Conservation (phyloP, 1,140 invertebrate species). For the Probaryconus sp. region DNA sequence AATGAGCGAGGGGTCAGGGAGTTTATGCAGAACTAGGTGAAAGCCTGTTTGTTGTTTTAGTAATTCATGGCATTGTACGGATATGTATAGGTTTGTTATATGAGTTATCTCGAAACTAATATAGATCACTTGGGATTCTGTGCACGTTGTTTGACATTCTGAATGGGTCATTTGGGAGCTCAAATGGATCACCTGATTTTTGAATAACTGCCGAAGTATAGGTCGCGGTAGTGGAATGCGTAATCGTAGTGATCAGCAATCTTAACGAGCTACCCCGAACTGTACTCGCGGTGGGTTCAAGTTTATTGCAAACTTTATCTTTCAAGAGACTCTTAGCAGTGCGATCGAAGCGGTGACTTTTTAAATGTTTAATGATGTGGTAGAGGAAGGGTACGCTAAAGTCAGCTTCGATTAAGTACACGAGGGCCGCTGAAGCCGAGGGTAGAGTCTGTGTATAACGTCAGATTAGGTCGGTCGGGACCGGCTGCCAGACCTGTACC, state of each 20-base stretch:
- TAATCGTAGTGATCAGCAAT: no score
- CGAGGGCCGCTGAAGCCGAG: conserved; percentile 17
- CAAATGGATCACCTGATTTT: conserved; percentile 47
- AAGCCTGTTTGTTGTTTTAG: conserved; percentile 15
- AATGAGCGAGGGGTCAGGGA: no score
- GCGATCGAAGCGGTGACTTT: conserved; percentile 25
- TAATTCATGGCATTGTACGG: conserved; percentile 23
- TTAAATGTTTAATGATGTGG: conserved; percentile 41
- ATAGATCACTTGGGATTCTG: conserved; percentile 26
- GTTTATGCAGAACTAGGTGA: conserved; percentile 4
- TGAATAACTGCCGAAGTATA: conserved; percentile 11
- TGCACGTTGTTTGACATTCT: conserved; percentile 27
- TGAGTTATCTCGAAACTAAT: conserved; percentile 35
- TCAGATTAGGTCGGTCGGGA: conserved; percentile 43
- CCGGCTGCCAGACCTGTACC: conserved; percentile 38
- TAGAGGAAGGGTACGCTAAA: conserved; percentile 34
- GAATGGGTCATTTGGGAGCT: conserved; percentile 30
- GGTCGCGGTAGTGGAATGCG: no score
- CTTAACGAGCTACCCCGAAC: no score
- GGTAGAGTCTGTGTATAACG: conserved; percentile 24
- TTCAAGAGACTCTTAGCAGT: no score
- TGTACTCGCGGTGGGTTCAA: not conserved
- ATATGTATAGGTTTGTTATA: conserved; percentile 16
- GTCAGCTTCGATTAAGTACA: conserved; percentile 46
- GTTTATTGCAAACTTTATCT: conserved; percentile 14